These are phyloP conservation scores for Lasioglossum zephyrum DNA, from an alignment of 2,888 invertebrate species.

Conservation along the genomic window DNA sequence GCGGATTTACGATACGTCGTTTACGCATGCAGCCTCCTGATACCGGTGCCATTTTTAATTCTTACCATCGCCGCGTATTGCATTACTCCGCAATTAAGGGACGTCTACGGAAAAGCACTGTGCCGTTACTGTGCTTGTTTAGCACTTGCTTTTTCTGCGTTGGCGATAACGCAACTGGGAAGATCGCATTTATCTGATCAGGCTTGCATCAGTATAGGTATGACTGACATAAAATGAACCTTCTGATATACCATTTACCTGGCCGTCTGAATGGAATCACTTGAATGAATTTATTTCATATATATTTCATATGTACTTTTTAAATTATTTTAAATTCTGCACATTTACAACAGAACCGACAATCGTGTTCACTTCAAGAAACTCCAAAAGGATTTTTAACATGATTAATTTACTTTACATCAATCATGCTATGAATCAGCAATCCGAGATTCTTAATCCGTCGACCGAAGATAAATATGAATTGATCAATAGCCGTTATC, in stretches of 20 bases:
- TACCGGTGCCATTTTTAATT: slow-evolving; percentile 83
- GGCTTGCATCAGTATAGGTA: slow-evolving; percentile 84
- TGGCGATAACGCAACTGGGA: slow-evolving; percentile 86
- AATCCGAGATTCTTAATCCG: neutral
- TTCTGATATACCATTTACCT: neutral
- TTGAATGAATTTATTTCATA: neutral
- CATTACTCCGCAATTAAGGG: slow-evolving; percentile 85
- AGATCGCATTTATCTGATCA: slow-evolving; percentile 85
- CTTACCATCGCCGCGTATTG: slow-evolving; percentile 82
- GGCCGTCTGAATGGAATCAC: neutral
- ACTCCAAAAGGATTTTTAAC: neutral
- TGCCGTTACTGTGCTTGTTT: slow-evolving; percentile 86
- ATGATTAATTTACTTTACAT: neutral
- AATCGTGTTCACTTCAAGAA: neutral
- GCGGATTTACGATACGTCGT: slow-evolving; percentile 75
- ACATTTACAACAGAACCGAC: neutral
- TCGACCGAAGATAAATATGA: neutral
- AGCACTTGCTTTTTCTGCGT: slow-evolving; percentile 86
- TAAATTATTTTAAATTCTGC: neutral
- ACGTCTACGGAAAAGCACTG: slow-evolving; percentile 86
- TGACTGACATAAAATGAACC: slow-evolving; percentile 9
- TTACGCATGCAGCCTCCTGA: slow-evolving; percentile 80
- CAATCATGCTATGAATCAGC: neutral
- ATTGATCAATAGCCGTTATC: neutral
- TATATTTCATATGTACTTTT: too few relatives aligned